Percentiles rank a stretch among this genome's conserved stretches.
phyloP scores from a whole-genome alignment of 2,113 vertebrate genomes.

The Pelecanus crispus region DNA sequence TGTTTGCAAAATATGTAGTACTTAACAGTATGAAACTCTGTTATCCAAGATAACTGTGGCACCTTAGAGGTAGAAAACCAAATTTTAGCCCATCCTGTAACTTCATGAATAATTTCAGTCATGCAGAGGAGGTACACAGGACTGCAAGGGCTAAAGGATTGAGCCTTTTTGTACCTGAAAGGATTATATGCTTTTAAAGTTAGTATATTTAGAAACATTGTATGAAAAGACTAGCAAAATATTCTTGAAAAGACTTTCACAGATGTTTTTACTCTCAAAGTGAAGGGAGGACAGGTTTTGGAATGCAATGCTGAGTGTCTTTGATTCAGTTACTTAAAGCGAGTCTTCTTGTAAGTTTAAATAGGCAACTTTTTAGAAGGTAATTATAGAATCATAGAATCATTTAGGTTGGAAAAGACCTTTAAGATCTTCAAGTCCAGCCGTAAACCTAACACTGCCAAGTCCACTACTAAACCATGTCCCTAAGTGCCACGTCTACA shows the following conservation, averaged over 20 bases:
- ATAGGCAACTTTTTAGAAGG: background rate
- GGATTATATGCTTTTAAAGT: background rate
- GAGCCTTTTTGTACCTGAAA: background rate
- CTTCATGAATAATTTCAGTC: background rate
- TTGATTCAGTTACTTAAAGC: background rate
- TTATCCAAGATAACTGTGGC: background rate
- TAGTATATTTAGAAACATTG: background rate
- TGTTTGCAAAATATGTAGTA: background rate
- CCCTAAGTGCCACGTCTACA: too few species aligned
- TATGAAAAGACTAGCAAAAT: background rate
- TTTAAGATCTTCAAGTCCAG: too few species aligned
- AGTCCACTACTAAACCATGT: too few species aligned
- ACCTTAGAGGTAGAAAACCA: background rate
- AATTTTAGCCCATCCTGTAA: background rate
- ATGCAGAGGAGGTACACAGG: background rate
- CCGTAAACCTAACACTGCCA: too few species aligned
- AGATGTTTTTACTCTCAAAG: background rate
- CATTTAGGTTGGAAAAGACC: too few species aligned
- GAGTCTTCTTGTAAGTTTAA: background rate
- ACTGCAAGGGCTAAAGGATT: background rate
- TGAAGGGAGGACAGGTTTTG: background rate
- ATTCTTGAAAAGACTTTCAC: background rate
- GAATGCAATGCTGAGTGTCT: background rate
- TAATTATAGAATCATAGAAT: background rate
- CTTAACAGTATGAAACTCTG: background rate